phyloP scores from a whole-genome alignment of 2,113 vertebrate species.

The Hipposideros armiger region DNA sequence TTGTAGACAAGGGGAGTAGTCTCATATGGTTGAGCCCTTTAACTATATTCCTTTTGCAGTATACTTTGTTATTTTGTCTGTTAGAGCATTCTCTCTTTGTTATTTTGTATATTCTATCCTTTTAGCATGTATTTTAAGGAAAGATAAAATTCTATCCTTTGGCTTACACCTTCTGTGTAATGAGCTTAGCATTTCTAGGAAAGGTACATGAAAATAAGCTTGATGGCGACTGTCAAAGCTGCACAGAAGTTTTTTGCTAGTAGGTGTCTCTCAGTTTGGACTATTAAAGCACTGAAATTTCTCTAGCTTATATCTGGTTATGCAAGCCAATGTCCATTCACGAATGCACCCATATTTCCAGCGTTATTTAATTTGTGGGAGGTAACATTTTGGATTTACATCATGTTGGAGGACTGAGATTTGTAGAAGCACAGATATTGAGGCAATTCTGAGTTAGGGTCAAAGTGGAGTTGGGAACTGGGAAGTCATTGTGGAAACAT shows the following conservation, averaged over 20 bases:
- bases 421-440: not conserved
- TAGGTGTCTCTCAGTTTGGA: not conserved
- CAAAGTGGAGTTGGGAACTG: not conserved
- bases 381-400: slow-evolving; percentile 24
- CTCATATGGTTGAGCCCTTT: not conserved
- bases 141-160: slow-evolving; percentile 49
- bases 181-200: slow-evolving; percentile 49
- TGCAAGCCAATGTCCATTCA: not conserved
- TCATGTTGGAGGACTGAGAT: not conserved
- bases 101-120: slow-evolving; percentile 47
- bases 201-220: slow-evolving; percentile 39
- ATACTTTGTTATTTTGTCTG: slow-evolving; percentile 30
- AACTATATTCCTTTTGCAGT: not conserved
- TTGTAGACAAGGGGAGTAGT: slow-evolving; percentile 33
- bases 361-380: not conserved
- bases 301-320: not conserved
- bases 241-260: not conserved
- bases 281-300: slow-evolving; percentile 33
- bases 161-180: slow-evolving; percentile 8
- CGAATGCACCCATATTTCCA: not conserved
- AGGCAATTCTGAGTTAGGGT: not conserved
- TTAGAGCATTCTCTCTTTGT: slow-evolving; percentile 13
- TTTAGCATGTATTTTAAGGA: slow-evolving; percentile 46
- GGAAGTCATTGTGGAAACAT: not conserved
- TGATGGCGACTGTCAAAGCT: not conserved